Percentiles rank a stretch among this genome's conserved stretches.
Conservation (phyloP, 2,113 vertebrate genomes). For the Chunga burmeisteri region DNA sequence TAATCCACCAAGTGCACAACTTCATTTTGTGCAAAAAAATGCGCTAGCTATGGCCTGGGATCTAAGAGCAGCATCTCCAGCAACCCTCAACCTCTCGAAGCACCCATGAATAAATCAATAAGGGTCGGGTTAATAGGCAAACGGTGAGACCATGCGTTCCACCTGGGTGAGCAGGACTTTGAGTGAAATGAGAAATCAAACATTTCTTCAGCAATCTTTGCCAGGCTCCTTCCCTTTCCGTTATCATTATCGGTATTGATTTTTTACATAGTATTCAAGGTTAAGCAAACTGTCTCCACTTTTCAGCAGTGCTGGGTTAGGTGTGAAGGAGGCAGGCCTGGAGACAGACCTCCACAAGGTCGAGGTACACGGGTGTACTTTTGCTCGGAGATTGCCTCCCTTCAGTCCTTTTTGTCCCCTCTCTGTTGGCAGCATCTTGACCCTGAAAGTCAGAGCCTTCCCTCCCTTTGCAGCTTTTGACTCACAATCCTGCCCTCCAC, state of each 20-base stretch:
- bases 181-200: conserved; percentile 35
- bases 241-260: not conserved
- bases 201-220: not conserved
- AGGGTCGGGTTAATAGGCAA: not conserved
- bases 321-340: not conserved
- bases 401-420: not conserved
- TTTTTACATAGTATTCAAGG: not conserved
- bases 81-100: not conserved
- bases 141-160: not conserved
- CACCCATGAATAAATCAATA: not conserved
- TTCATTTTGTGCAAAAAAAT: not conserved
- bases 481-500: not conserved
- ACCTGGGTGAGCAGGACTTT: not conserved
- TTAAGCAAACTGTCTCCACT: not conserved
- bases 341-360: not conserved
- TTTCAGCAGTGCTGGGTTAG: not conserved
- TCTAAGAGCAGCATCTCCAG: not conserved
- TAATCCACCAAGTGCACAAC: not conserved
- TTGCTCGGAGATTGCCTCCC: not conserved
- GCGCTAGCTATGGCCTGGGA: not conserved
- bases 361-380: not conserved
- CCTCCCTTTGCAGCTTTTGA: not conserved
- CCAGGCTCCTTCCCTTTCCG: not conserved
- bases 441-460: not conserved
- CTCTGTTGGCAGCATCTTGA: not conserved